These are phyloP conservation scores for Rotaria macrura DNA, from an alignment of 2,888 invertebrate genomes.

Conservation along the genomic window DNA sequence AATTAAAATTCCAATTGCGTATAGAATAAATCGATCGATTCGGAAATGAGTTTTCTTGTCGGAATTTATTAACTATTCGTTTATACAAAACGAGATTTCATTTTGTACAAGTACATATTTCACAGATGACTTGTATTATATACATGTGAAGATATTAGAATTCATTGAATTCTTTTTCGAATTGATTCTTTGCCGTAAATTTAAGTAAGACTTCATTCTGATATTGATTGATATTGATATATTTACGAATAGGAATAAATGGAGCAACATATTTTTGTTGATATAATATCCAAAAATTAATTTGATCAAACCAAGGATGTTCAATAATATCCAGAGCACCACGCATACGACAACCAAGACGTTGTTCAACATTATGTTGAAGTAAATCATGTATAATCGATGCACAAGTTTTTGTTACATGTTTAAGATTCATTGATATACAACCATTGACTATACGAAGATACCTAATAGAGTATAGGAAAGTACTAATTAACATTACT, in stretches of 20 bases:
- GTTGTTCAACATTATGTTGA: slow-evolving; percentile 2
- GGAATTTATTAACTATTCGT: too few relatives aligned
- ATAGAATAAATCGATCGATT: too few relatives aligned
- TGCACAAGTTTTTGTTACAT: not conserved
- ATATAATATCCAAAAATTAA: not conserved
- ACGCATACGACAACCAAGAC: not conserved
- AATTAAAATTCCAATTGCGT: too few relatives aligned
- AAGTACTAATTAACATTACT: too few relatives aligned
- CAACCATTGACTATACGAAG: not conserved
- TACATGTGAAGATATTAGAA: not conserved
- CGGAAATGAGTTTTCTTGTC: too few relatives aligned
- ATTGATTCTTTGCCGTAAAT: not conserved
- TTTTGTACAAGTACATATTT: too few relatives aligned
- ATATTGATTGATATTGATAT: not conserved
- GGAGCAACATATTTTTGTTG: not conserved
- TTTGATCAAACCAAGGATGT: not conserved
- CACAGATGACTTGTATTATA: too few relatives aligned
- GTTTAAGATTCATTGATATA: not conserved
- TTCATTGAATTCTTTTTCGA: not conserved
- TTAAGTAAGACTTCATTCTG: not conserved
- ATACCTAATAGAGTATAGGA: not conserved
- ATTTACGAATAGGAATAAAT: not conserved
- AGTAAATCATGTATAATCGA: not conserved
- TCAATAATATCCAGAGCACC: not conserved
- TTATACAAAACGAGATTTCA: too few relatives aligned